A percentile compares a stretch with the other conserved stretches of the same genome.
Evolutionary conservation across 2,113 vertebrate genomes (phyloP).

Genomic region (Polypterus bichir): DNA sequence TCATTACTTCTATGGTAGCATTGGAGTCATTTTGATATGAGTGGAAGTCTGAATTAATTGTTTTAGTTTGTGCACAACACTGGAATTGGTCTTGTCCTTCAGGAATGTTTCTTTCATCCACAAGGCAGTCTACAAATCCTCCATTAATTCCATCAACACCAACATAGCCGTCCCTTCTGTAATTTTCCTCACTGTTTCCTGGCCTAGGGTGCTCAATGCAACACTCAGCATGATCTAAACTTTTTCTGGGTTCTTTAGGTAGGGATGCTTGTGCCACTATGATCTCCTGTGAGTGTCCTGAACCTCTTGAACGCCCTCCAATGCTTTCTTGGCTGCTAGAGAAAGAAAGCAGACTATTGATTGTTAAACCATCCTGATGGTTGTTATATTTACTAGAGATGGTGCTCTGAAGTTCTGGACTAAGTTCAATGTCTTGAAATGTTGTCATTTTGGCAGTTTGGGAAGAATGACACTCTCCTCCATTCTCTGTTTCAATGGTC

Average conservation of each 20-base stretch:
- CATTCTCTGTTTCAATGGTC: constrained; percentile 67
- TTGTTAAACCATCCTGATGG: constrained; percentile 43
- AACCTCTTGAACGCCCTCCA: constrained; percentile 66
- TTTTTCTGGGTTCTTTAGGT: constrained; percentile 51
- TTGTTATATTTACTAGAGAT: constrained; percentile 55
- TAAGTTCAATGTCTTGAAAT: constrained; percentile 85
- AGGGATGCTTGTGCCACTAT: constrained; percentile 21
- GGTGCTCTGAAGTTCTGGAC: constrained; percentile 73
- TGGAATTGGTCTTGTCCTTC: constrained; percentile 67
- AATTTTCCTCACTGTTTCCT: constrained; percentile 8
- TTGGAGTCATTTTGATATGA: neutral
- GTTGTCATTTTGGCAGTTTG: constrained; percentile 68
- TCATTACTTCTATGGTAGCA: neutral
- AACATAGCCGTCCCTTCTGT: neutral
- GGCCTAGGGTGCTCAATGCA: constrained; percentile 23
- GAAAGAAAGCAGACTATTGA: constrained; percentile 48
- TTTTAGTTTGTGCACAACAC: constrained; percentile 13
- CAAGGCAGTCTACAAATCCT: constrained; percentile 7
- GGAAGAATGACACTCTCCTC: constrained; percentile 53
- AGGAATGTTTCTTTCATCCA: constrained; percentile 70
- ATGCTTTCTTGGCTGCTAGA: constrained; percentile 86
- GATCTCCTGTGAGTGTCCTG: constrained; percentile 72
- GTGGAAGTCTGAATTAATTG: neutral
- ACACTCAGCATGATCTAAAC: constrained; percentile 40
- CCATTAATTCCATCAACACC: constrained; percentile 1